Conservation (phyloP, 2,888 invertebrate species). For the Teleiodes luculella region DNA sequence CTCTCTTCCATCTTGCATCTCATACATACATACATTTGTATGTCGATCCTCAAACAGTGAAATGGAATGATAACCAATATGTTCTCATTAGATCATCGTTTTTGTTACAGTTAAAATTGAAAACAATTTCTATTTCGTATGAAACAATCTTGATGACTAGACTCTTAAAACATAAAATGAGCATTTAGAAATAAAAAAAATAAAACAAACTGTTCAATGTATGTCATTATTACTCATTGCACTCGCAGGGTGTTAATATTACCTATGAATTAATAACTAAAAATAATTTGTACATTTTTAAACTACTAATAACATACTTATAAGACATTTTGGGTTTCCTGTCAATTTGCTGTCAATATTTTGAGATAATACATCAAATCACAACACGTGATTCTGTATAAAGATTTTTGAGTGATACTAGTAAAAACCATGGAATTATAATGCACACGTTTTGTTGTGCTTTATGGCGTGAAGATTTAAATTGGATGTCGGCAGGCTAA, state of each 20-base stretch:
- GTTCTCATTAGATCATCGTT: background rate
- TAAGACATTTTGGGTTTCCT: conserved; percentile 23
- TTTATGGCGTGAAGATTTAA: too few relatives aligned
- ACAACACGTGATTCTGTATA: too few relatives aligned
- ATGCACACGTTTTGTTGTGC: too few relatives aligned
- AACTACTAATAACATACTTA: conserved; percentile 8
- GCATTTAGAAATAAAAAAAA: conserved; percentile 72
- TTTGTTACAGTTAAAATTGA: conserved; percentile 40
- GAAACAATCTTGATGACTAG: conserved; percentile 73
- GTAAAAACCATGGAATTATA: too few relatives aligned
- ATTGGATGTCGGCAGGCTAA: conserved; percentile 8
- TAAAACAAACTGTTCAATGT: conserved; percentile 39
- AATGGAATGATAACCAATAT: conserved; percentile 29
- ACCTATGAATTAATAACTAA: conserved; percentile 16
- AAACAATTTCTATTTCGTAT: conserved; percentile 52
- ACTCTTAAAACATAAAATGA: conserved; percentile 76
- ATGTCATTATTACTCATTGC: conserved; percentile 25
- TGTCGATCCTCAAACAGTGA: conserved; percentile 28
- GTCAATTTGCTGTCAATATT: too few relatives aligned
- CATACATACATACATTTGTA: conserved; percentile 18
- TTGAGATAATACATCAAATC: too few relatives aligned
- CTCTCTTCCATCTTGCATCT: too few relatives aligned
- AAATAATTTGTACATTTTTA: conserved; percentile 38
- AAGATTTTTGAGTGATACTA: too few relatives aligned
- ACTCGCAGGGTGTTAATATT: conserved; percentile 34